phyloP scores from a whole-genome alignment of 1,140 invertebrate genomes.

The Stenopsyche tienmushanensis region DNA sequence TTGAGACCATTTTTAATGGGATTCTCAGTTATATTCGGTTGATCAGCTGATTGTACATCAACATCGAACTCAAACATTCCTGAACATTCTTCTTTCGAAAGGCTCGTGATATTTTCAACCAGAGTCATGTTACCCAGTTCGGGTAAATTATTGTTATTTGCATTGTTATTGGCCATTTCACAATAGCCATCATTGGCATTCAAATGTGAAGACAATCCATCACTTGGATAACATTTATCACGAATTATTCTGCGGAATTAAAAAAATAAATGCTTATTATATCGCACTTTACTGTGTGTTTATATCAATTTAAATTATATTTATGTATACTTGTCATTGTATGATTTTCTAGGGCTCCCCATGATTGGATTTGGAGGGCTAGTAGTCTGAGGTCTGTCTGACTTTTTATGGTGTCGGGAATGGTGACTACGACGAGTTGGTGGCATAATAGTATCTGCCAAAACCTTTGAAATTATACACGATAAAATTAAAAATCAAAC shows the following conservation, averaged over 20 bases:
- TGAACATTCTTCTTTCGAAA: conserved; percentile 53
- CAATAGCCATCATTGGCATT: conserved; percentile 16
- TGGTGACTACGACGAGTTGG: conserved; percentile 50
- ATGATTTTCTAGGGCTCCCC: conserved; percentile 34
- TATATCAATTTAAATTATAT: too few relatives aligned
- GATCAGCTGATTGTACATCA: conserved; percentile 41
- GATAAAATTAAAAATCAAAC: conserved; percentile 1
- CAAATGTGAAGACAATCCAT: conserved; percentile 13
- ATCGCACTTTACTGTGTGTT: too few relatives aligned
- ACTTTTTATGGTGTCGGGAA: conserved; percentile 52
- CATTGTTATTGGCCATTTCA: conserved; percentile 9
- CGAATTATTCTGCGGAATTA: conserved; percentile 31
- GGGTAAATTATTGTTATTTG: conserved; percentile 13
- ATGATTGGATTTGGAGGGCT: conserved; percentile 16
- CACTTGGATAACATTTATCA: conserved; percentile 31
- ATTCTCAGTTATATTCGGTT: not conserved
- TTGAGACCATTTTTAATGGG: not conserved
- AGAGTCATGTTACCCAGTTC: conserved; percentile 36
- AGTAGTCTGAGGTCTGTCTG: conserved; percentile 15
- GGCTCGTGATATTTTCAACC: conserved; percentile 50
- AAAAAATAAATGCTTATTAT: too few relatives aligned
- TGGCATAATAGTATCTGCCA: conserved; percentile 57
- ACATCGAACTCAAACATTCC: conserved; percentile 55
- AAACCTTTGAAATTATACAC: conserved; percentile 45
- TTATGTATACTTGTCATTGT: conserved; percentile 37